These are phyloP conservation scores for Bothrops jararaca DNA, from an alignment of 2,113 vertebrate genomes.

Conservation along the genomic window DNA sequence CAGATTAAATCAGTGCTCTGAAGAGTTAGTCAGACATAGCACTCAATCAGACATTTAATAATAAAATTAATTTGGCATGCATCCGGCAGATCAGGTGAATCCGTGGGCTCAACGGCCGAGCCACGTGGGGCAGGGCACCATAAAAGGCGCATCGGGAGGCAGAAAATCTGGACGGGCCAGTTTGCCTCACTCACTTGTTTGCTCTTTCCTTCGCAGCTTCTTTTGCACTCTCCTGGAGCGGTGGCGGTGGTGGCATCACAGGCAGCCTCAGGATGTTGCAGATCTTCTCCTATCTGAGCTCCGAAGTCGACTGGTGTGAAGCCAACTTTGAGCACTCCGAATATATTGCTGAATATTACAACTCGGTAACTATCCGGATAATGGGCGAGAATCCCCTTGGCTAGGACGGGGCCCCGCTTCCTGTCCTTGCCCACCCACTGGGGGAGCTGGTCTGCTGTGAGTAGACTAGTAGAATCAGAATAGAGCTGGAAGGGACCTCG, in stretches of 20 bases:
- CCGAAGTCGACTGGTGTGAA: slow-evolving; percentile 96
- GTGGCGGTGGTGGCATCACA: neutral
- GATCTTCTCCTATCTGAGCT: slow-evolving; percentile 86
- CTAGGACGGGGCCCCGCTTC: too few relatives aligned
- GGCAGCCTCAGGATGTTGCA: slow-evolving; percentile 67
- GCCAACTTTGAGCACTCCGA: slow-evolving; percentile 84
- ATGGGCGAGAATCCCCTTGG: neutral
- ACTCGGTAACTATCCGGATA: slow-evolving; percentile 79
- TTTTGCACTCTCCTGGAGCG: neutral
- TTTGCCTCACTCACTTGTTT: neutral
- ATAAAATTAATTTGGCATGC: neutral
- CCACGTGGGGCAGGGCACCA: neutral
- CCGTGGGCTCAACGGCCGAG: neutral
- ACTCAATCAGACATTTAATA: neutral
- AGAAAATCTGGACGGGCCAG: neutral
- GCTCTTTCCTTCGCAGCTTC: too few relatives aligned
- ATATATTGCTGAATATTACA: slow-evolving; percentile 89
- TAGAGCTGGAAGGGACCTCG: too few relatives aligned
- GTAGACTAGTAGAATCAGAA: too few relatives aligned
- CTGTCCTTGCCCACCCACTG: too few relatives aligned
- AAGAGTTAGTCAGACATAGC: neutral
- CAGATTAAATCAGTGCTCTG: neutral
- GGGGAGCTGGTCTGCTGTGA: too few relatives aligned
- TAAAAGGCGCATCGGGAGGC: neutral
- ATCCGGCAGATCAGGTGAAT: neutral